Evolutionary conservation across 2,888 invertebrate genomes (phyloP).

Genomic region (Brachyptera risi): DNA sequence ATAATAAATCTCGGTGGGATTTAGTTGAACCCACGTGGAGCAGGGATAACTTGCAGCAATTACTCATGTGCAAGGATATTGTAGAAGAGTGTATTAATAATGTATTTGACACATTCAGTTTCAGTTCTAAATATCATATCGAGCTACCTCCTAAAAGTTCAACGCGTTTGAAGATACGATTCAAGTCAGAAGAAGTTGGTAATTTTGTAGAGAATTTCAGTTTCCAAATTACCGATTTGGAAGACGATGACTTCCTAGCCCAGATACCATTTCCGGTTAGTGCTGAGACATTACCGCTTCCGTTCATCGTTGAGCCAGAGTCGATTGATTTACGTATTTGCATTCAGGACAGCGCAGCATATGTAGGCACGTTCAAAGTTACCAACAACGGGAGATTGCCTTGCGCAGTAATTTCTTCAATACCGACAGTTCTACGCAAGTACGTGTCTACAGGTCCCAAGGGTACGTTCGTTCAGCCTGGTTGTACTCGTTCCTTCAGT

Average conservation of each 20-base stretch:
- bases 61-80: neutral
- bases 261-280: neutral
- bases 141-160: neutral
- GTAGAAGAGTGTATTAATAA: constrained; percentile 7
- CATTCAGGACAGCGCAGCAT: constrained; percentile 11
- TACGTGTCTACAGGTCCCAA: neutral
- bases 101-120: neutral
- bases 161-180: neutral
- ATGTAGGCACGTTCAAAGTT: neutral
- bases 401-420: neutral
- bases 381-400: neutral
- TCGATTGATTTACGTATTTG: constrained; percentile 4
- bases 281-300: neutral
- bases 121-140: constrained; percentile 8
- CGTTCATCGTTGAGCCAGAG: neutral
- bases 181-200: neutral
- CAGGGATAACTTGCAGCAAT: too few species aligned
- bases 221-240: neutral
- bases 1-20: neutral
- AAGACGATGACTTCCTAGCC: neutral
- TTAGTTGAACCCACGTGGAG: neutral
- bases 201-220: neutral
- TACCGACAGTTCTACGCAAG: neutral
- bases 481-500: neutral
- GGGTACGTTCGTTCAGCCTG: constrained; percentile 1